Evolutionary conservation across 1,140 invertebrate species (phyloP).

Genomic region (Calycopis cecrops): DNA sequence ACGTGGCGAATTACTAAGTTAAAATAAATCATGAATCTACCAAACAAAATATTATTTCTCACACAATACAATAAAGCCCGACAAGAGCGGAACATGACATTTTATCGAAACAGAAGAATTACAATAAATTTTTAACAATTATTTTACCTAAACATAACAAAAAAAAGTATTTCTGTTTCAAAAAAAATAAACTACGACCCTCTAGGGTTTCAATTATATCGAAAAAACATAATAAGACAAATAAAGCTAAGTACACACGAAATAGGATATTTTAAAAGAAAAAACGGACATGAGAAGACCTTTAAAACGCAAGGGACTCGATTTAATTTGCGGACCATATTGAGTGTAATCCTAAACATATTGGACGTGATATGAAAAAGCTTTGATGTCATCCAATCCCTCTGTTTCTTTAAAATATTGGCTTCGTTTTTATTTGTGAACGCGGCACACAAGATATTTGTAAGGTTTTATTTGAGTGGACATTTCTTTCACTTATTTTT

Average conservation of each 20-base stretch:
- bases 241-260: slow-evolving; percentile 29
- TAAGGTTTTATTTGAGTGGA: too few relatives aligned
- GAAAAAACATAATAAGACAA: slow-evolving; percentile 39
- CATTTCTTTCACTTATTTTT: too few relatives aligned
- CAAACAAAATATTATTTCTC: too few relatives aligned
- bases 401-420: slow-evolving; percentile 31
- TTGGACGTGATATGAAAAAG: slow-evolving; percentile 39
- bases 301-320: slow-evolving; percentile 39
- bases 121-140: background rate
- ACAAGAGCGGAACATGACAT: too few relatives aligned
- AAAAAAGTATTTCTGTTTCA: too few relatives aligned
- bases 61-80: too few relatives aligned
- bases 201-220: slow-evolving; percentile 32
- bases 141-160: too few relatives aligned
- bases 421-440: slow-evolving; percentile 32
- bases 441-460: background rate
- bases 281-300: slow-evolving; percentile 36
- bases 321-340: slow-evolving; percentile 45
- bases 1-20: too few relatives aligned
- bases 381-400: slow-evolving; percentile 41
- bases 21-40: too few relatives aligned
- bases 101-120: too few relatives aligned
- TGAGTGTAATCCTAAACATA: slow-evolving; percentile 46
- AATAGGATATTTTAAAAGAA: slow-evolving; percentile 45
- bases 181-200: background rate